phyloP scores from a whole-genome alignment of 2,797 vertebrate genomes.

The Carcharodon carcharias region DNA sequence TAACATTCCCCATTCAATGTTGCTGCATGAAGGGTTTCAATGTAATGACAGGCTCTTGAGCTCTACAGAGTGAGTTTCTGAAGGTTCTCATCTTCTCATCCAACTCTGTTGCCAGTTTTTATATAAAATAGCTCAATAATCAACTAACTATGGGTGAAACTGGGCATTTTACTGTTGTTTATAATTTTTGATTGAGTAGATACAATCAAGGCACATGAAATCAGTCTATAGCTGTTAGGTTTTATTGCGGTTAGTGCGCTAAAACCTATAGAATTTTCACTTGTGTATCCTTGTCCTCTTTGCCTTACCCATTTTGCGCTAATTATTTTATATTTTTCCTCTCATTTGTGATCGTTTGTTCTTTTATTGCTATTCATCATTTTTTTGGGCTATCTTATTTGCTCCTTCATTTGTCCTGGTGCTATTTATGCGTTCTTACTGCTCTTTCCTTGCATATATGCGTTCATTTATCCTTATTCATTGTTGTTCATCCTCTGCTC shows the following conservation, averaged over 20 bases:
- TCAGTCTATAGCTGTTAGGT: background rate
- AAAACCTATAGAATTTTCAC: background rate
- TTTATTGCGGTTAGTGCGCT: background rate
- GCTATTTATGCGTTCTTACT: background rate
- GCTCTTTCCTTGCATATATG: background rate
- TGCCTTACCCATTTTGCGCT: background rate
- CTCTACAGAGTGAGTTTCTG: background rate
- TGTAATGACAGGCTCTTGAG: no score
- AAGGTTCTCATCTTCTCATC: background rate
- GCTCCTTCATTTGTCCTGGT: background rate
- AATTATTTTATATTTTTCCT: background rate
- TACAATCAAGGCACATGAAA: background rate
- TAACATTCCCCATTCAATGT: background rate
- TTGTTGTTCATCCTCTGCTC: background rate
- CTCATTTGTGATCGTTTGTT: background rate
- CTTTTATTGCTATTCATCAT: background rate
- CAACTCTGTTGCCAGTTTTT: background rate
- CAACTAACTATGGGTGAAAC: background rate
- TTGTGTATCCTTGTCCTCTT: background rate
- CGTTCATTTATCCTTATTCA: background rate
- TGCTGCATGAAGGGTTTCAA: no score
- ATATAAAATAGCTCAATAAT: background rate
- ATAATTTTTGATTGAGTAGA: no score
- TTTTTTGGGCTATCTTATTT: background rate
- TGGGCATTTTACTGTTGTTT: background rate